Evolutionary conservation across 1,140 invertebrate genomes (phyloP).

Genomic region (Lineus longissimus): DNA sequence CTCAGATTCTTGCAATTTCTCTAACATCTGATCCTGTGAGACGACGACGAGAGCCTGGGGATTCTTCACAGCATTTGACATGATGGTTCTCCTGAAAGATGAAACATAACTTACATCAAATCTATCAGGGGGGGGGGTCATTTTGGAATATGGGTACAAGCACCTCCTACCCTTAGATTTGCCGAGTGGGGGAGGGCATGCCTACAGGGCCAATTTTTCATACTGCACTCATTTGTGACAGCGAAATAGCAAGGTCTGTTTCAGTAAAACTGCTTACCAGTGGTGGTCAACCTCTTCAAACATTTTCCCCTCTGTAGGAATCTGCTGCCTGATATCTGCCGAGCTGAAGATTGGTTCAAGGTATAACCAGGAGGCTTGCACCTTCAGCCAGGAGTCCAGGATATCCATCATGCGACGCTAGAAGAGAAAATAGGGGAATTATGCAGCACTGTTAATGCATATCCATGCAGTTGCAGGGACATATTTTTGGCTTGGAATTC

Average conservation of each 20-base stretch:
- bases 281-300: slow-evolving; percentile 52
- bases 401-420: slow-evolving; percentile 56
- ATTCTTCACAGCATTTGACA: slow-evolving; percentile 44
- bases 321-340: slow-evolving; percentile 53
- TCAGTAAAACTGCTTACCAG: slow-evolving; percentile 33
- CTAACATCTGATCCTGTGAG: slow-evolving; percentile 50
- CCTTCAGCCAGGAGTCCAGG: slow-evolving; percentile 53
- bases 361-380: slow-evolving; percentile 59
- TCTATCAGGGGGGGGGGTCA: background rate
- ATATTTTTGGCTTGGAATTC: background rate
- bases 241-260: background rate
- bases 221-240: background rate
- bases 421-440: slow-evolving; percentile 13
- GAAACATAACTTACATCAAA: slow-evolving; percentile 7
- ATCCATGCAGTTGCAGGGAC: background rate
- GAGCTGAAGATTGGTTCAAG: slow-evolving; percentile 55
- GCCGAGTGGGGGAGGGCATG: background rate
- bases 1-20: slow-evolving; percentile 51
- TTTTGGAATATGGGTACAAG: background rate
- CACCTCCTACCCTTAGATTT: background rate
- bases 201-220: background rate
- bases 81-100: slow-evolving; percentile 44
- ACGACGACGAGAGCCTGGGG: slow-evolving; percentile 47
- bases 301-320: slow-evolving; percentile 52
- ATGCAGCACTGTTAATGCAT: background rate